Evolutionary conservation across 2,888 invertebrate species (phyloP), one percentile per base, ranked within the genome.

Genomic region (Pandemis cinnamomeana): DNA sequence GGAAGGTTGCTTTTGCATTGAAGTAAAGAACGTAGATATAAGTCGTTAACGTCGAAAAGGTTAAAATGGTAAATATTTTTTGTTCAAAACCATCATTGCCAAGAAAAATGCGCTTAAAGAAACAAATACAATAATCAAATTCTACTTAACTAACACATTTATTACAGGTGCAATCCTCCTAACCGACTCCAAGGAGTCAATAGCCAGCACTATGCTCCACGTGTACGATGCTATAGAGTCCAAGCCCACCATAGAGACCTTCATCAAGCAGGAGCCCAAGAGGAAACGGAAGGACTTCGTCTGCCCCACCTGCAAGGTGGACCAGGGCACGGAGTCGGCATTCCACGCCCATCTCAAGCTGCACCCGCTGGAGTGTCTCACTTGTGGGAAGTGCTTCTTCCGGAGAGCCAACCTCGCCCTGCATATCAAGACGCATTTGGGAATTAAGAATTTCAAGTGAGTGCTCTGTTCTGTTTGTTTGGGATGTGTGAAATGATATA

Each of bases 321-420:
- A 96, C 82, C 97, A 97, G 83, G 90, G 95, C 5, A 96, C 95
- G 0, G 96, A 97, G 13, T 95, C 95, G 11, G 94, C 95, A 10
- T 97, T 96, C 86, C 96, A 96, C 78, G 95, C 95, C 5, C 98
- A 98, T 87, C 94, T 98, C 53, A 96, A 96, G 82, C 95, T 96
- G 61, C 98, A 98, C 87, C 98, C 98, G 0, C 94, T 98, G 71
- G 97, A 97, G 89, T 98, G 98, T 80, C 95, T 96, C 76, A 96
- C 97, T 20, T 98, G 98, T 84, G 97, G 97, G 13, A 97, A 97
- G 85, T 96, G 96, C 84, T 98, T 97, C 94, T 96, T 95, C 83
- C 94, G 96, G 20, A 95, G 96, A 86, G 96, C 96, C 78, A 97
- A 97, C 87, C 95, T 97, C 76, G 96, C 96, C 67, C 89, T 97